Base-by-base conservation (phyloP, 2,797 vertebrate species). In the Aythya fuligula region DNA sequence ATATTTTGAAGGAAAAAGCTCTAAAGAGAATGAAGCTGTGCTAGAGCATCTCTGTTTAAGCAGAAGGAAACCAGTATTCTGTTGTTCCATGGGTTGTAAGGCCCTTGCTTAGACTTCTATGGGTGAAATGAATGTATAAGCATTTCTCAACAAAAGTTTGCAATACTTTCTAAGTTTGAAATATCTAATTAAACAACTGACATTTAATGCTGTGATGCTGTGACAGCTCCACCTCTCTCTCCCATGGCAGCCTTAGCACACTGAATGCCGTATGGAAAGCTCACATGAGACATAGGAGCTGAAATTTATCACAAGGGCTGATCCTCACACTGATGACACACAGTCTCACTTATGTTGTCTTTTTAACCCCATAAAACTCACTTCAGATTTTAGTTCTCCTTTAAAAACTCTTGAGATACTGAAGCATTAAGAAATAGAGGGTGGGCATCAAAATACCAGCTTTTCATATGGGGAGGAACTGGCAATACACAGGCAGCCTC, bases 221-320 rank as follows among this genome's bases (percentile, higher is more conserved):
- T n/a, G 57, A 19, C 65, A 62, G 51, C 58, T 95, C 56, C 8
- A 2, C 49, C n/a, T 74, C 88, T 70, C 39, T 78, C 4, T n/a
- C 47, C 41, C 21, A 0, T 0, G 2, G 57, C 66, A 61, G 13
- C 24, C 36, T 71, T 0, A 0, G 8, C 2, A 1, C 22, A 1
- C 16, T 0, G 1, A 14, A 8, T 3, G 15, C 30, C 0, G 0
- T 2, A 21, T 1, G 0, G 8, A 81, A 74, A 74, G 13, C 9
- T 66, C 58, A 8, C 27, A 6, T 4, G 1, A 45, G 25, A 20
- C 25, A 6, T 49, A 14, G 28, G 39, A 62, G 28, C 20, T 17
- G 0, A 19, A 47, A 41, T 3, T 32, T 51, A 30, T 39, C 45
- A 13, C 20, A 41, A 13, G 18, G 38, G 8, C 13, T 41, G 61